These are phyloP conservation scores for Masnerella sp. DNA, from an alignment of 2,888 invertebrate species.

Conservation along the genomic window DNA sequence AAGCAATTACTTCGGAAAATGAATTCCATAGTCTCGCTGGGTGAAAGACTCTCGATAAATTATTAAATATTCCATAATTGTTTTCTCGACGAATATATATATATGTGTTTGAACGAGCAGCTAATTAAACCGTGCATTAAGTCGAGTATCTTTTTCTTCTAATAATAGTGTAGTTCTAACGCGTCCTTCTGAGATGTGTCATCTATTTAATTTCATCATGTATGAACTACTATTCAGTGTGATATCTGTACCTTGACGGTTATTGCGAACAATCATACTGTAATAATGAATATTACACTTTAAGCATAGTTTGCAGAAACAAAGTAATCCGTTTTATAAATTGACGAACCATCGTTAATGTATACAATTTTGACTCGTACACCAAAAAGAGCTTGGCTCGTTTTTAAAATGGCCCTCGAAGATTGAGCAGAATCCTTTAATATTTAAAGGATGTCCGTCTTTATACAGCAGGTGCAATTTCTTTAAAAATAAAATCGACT, in stretches of 20 bases:
- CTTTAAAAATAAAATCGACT: background rate
- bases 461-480: background rate
- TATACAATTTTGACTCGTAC: constrained; percentile 19
- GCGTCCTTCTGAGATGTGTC: constrained; percentile 20
- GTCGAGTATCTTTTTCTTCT: background rate
- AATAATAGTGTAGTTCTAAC: background rate
- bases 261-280: constrained; percentile 37
- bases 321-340: constrained; percentile 12
- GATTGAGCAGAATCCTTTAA: constrained; percentile 22
- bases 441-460: constrained; percentile 20
- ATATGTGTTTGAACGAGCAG: background rate
- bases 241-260: constrained; percentile 39
- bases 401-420: constrained; percentile 1
- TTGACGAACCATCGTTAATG: constrained; percentile 10
- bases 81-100: too few relatives aligned
- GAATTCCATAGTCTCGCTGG: too few relatives aligned
- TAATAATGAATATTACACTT: constrained; percentile 21
- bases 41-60: too few relatives aligned
- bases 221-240: constrained; percentile 32
- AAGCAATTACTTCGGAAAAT: too few relatives aligned
- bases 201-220: constrained; percentile 41
- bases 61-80: too few relatives aligned
- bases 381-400: constrained; percentile 6
- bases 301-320: constrained; percentile 36
- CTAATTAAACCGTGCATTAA: background rate